These are phyloP conservation scores for Dilophus febrilis DNA, from an alignment of 2,888 invertebrate genomes.

Conservation along the genomic window DNA sequence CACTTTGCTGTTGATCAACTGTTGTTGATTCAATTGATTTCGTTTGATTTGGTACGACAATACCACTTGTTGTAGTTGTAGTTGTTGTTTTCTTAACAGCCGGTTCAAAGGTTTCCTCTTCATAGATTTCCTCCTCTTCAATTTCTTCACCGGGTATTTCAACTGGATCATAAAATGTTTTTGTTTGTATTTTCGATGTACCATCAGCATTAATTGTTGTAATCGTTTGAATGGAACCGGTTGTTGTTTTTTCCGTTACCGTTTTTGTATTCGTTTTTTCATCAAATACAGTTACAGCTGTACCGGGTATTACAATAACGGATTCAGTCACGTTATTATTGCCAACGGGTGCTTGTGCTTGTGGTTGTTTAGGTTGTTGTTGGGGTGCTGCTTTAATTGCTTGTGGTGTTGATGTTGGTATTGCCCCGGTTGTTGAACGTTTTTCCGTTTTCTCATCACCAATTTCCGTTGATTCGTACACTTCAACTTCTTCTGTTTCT, in stretches of 20 bases:
- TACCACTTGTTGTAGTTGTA: conserved; percentile 1
- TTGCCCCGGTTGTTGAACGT: not conserved
- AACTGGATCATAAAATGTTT: conserved; percentile 4
- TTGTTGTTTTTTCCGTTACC: conserved; percentile 10
- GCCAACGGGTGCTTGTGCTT: not conserved
- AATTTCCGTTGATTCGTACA: not conserved
- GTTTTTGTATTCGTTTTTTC: conserved; percentile 6
- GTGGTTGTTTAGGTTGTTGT: not conserved
- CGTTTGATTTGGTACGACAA: not conserved
- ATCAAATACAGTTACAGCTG: conserved; percentile 1
- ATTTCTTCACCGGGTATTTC: conserved; percentile 5
- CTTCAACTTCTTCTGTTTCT: conserved; percentile 3
- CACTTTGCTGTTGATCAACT: not conserved
- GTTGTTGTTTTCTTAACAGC: conserved; percentile 6
- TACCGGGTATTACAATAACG: not conserved
- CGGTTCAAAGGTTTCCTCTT: conserved; percentile 6
- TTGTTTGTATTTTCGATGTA: conserved; percentile 4
- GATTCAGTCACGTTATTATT: not conserved
- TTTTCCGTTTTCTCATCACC: not conserved
- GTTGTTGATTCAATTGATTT: not conserved
- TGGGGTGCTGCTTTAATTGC: conserved; percentile 1
- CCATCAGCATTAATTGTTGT: not conserved
- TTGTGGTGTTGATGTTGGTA: not conserved
- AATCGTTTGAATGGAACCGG: conserved; percentile 9
- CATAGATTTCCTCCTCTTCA: conserved; percentile 5